Evolutionary conservation across 2,888 invertebrate species (phyloP).

Genomic region (Synanthedon vespiformis): DNA sequence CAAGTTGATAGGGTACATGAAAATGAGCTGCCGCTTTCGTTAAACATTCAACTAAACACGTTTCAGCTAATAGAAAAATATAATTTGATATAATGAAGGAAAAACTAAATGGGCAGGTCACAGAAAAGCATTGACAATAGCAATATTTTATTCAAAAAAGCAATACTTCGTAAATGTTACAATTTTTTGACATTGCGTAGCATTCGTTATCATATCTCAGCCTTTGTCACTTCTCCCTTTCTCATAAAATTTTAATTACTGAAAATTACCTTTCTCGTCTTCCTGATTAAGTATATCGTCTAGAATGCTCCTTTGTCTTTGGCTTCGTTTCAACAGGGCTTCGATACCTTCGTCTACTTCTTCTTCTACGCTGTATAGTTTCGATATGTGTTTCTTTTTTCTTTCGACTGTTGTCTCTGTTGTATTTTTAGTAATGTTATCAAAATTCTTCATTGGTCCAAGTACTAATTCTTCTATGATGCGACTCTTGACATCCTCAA

Average conservation of each 20-base stretch:
- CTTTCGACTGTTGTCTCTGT: slow-evolving; percentile 48
- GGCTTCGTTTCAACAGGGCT: slow-evolving; percentile 73
- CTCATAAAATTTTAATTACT: slow-evolving; percentile 33
- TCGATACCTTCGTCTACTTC: slow-evolving; percentile 73
- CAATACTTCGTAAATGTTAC: slow-evolving; percentile 26
- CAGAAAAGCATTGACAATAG: slow-evolving; percentile 22
- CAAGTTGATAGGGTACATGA: slow-evolving; percentile 16
- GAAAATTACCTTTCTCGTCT: slow-evolving; percentile 68
- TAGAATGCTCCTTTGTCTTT: slow-evolving; percentile 77
- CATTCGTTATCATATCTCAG: slow-evolving; percentile 50
- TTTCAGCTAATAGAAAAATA: slow-evolving; percentile 2
- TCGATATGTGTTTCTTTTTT: slow-evolving; percentile 35
- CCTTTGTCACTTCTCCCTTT: slow-evolving; percentile 31
- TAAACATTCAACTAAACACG: slow-evolving; percentile 1
- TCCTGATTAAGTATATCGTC: slow-evolving; percentile 76
- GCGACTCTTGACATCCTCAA: slow-evolving; percentile 52
- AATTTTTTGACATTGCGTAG: slow-evolving; percentile 42
- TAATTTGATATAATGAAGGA: slow-evolving; percentile 3
- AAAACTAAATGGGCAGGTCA: slow-evolving; percentile 30
- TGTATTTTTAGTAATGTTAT: slow-evolving; percentile 51
- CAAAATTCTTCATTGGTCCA: slow-evolving; percentile 36
- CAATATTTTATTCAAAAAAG: slow-evolving; percentile 31
- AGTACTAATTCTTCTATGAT: slow-evolving; percentile 57
- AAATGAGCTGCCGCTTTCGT: slow-evolving; percentile 28
- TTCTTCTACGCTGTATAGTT: slow-evolving; percentile 50